These are phyloP conservation scores for Hydropotes inermis DNA, from an alignment of 2,113 vertebrate species.

Conservation along the genomic window DNA sequence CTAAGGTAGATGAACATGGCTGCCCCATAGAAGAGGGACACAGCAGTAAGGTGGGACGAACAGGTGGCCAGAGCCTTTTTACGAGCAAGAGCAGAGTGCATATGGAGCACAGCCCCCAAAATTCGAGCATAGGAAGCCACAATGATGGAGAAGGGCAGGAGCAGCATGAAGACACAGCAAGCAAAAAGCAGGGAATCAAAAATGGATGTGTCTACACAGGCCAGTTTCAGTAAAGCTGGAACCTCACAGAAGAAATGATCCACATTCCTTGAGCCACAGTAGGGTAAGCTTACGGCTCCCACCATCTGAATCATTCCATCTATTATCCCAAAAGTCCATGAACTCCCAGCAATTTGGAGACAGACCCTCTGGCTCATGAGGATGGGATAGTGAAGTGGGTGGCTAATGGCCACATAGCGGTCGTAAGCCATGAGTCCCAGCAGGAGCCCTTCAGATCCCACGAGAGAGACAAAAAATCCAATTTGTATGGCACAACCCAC, in stretches of 20 bases:
- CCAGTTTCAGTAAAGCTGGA: slow-evolving; percentile 50
- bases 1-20: slow-evolving; percentile 66
- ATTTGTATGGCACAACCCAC: slow-evolving; percentile 57
- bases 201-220: slow-evolving; percentile 57
- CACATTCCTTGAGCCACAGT: slow-evolving; percentile 46
- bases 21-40: slow-evolving; percentile 61
- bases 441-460: slow-evolving; percentile 63
- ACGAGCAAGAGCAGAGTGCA: not conserved
- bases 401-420: slow-evolving; percentile 49
- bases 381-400: slow-evolving; percentile 55
- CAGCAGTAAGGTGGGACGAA: slow-evolving; percentile 57
- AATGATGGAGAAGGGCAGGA: slow-evolving; percentile 55
- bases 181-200: slow-evolving; percentile 60
- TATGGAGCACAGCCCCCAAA: not conserved
- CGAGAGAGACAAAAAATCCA: slow-evolving; percentile 29
- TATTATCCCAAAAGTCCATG: slow-evolving; percentile 55
- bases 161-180: slow-evolving; percentile 64
- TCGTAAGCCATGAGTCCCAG: slow-evolving; percentile 70
- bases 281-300: slow-evolving; percentile 56
- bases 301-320: slow-evolving; percentile 56
- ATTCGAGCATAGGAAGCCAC: slow-evolving; percentile 50
- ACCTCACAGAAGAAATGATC: slow-evolving; percentile 65
- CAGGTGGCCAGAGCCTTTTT: slow-evolving; percentile 55
- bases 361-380: slow-evolving; percentile 57
- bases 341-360: slow-evolving; percentile 9